These are phyloP conservation scores for Rhinoptilus africanus DNA, from an alignment of 2,113 vertebrate genomes.

Conservation along the genomic window DNA sequence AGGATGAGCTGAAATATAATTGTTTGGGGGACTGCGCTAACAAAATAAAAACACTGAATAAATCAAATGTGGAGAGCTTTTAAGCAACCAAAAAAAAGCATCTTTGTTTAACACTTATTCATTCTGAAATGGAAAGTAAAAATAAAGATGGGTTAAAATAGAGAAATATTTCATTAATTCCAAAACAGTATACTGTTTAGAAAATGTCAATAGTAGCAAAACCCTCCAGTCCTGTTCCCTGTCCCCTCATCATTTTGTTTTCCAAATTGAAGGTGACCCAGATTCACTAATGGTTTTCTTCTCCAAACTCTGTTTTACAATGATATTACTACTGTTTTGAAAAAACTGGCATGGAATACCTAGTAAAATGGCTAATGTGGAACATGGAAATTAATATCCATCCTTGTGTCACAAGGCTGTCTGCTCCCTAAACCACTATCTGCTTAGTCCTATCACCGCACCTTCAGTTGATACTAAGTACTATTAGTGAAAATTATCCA, in stretches of 20 bases:
- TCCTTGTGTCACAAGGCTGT: neutral
- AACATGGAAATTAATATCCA: neutral
- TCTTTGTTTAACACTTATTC: neutral
- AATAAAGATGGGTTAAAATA: neutral
- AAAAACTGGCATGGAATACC: neutral
- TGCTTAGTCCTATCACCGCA: neutral
- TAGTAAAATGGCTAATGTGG: neutral
- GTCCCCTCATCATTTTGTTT: neutral
- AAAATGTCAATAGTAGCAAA: neutral
- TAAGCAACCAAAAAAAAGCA: neutral
- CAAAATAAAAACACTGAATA: constrained; percentile 2
- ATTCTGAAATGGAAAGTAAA: neutral
- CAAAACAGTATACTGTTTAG: neutral
- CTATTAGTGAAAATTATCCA: neutral
- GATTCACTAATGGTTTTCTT: neutral
- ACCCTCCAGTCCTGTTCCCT: neutral
- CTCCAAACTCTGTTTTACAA: neutral
- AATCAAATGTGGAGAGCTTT: constrained; percentile 5
- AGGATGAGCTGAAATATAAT: constrained; percentile 11
- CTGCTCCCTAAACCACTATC: neutral
- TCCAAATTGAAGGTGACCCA: neutral
- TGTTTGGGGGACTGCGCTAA: neutral
- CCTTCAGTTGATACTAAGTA: neutral
- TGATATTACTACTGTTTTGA: neutral
- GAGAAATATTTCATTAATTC: neutral